phyloP scores from a whole-genome alignment of 2,797 vertebrate genomes.

The Trachops cirrhosus region DNA sequence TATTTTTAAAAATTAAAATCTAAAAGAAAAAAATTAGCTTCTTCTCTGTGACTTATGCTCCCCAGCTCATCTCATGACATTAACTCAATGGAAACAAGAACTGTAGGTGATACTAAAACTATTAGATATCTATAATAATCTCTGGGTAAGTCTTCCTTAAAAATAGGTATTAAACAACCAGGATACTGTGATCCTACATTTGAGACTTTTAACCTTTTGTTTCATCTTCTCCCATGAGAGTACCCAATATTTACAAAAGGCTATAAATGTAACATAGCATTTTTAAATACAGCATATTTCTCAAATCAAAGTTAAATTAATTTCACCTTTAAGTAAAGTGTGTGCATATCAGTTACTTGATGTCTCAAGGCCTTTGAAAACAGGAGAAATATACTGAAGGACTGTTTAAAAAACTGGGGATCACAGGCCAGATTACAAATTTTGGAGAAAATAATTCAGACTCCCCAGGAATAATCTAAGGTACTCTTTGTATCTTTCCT shows the following conservation, averaged over 20 bases:
- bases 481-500: not conserved
- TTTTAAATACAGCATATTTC: not conserved
- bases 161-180: constrained; percentile 8
- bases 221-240: not conserved
- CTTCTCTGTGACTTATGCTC: not conserved
- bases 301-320: constrained; percentile 9
- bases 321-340: not conserved
- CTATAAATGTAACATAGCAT: constrained; percentile 29
- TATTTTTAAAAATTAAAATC: constrained; percentile 13
- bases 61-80: not conserved
- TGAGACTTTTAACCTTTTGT: not conserved
- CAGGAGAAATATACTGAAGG: not conserved
- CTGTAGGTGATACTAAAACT: not conserved
- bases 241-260: not conserved
- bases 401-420: not conserved
- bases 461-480: constrained; percentile 10
- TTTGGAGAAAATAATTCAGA: constrained; percentile 24
- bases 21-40: not conserved
- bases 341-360: not conserved
- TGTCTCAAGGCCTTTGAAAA: constrained; percentile 40
- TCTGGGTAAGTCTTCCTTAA: constrained; percentile 10
- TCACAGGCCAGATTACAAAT: not conserved
- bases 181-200: not conserved
- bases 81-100: constrained; percentile 26
- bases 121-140: constrained; percentile 10